phyloP scores from a whole-genome alignment of 2,113 vertebrate species.

The Ophthalmolycus amberensis region DNA sequence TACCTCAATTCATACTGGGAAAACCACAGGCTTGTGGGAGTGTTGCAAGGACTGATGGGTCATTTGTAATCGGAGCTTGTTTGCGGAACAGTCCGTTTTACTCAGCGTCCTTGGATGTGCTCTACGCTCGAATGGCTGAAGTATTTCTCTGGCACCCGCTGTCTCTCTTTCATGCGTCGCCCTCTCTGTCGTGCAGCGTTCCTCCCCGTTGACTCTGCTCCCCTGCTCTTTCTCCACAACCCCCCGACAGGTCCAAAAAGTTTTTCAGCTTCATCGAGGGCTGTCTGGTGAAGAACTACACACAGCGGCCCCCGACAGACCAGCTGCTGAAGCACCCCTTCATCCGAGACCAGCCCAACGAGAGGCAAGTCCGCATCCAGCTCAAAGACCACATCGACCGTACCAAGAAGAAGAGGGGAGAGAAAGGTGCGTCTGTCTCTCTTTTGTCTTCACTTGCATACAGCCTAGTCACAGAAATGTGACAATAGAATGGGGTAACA shows the following conservation, averaged over 20 bases:
- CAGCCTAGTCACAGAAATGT: background rate
- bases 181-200: background rate
- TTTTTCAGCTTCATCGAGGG: constrained; percentile 98
- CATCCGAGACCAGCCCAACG: constrained; percentile 98
- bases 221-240: background rate
- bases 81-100: constrained; percentile 11
- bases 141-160: constrained; percentile 4
- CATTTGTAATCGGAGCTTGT: constrained; percentile 15
- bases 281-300: constrained; percentile 98
- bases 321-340: constrained; percentile 98
- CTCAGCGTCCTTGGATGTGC: background rate
- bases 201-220: background rate
- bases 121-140: background rate
- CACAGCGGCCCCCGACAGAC: constrained; percentile 95
- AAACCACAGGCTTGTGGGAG: constrained; percentile 7
- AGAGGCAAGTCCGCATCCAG: constrained; percentile 98
- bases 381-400: constrained; percentile 99
- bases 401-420: constrained; percentile 97
- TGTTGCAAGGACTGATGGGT: constrained; percentile 4
- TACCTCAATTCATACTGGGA: constrained; percentile 15
- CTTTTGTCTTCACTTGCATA: background rate
- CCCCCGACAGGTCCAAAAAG: constrained; percentile 92
- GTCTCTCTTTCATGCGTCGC: background rate
- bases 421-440: constrained; percentile 88
- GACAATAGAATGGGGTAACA: too few species aligned